Base-by-base conservation (phyloP, 2,113 vertebrate genomes). In the Recurvirostra avosetta region DNA sequence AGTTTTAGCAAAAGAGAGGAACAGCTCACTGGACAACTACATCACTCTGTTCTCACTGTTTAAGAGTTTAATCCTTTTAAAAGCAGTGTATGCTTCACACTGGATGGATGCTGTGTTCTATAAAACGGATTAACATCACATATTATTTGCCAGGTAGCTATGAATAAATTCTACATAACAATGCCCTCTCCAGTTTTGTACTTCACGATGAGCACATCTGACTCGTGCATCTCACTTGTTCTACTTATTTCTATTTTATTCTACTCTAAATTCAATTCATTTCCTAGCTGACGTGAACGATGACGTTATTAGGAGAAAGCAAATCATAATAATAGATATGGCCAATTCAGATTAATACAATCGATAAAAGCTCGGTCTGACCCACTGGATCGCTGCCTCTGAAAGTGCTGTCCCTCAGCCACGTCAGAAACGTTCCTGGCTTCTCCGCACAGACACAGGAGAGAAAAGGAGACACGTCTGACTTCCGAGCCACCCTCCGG, bases 281-380 rank as follows among this genome's bases (percentile, higher is more conserved):
- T 62, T 80, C 25, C 18, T n/a, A 66, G 18, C 30, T 56, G 30
- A 77, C 0, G 2, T 27, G 45, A 71, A 67, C 1, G 1, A 30
- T 12, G 26, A 49, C 1, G 4, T 36, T 71, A 49, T 16, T 14
- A 62, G 47, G 16, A n/a, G 19, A 67, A 32, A 56, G 63, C 0
- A 1, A 56, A 41, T 36, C 36, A 8, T 10, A 67, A 20, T 3
- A 40, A 40, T 17, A 58, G 56, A 40, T 55, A n/a, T 0, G 1
- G 18, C 20, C 43, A 53, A 34, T 89, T 80, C 36, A 77, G 49
- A 45, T 38, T 20, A 55, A 52, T 12, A 8, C 7, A 29, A 8
- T 15, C 2, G 17, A 65, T 8, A 53, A 53, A 45, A 19, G 50
- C 29, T 91, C 1, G 1, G 17, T 38, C 38, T 47, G n/a, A 41